Evolutionary conservation across 2,797 vertebrate genomes (phyloP).

Genomic region (Gadopsis marmoratus): DNA sequence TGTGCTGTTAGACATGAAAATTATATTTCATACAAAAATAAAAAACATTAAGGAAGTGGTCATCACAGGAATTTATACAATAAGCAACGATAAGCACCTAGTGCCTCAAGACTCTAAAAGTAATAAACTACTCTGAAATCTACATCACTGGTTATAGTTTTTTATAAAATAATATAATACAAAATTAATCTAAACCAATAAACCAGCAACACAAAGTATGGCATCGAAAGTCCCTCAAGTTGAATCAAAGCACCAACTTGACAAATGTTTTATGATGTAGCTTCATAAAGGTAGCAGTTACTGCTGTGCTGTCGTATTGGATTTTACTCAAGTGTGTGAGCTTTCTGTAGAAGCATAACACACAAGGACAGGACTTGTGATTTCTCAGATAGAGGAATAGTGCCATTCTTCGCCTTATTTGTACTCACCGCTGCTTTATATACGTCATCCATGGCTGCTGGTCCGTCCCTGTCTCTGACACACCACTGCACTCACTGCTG

Average conservation of each 20-base stretch:
- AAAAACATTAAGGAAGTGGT: background rate
- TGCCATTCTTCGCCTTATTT: background rate
- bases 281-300: background rate
- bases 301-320: too few species aligned
- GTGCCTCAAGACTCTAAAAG: too few species aligned
- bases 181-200: background rate
- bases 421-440: constrained; percentile 90
- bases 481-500: constrained; percentile 48
- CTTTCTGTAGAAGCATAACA: background rate
- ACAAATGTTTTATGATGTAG: background rate
- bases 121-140: background rate
- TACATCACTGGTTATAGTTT: background rate
- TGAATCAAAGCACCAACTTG: background rate
- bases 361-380: background rate
- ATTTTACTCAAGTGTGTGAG: too few species aligned
- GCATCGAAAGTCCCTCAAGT: background rate
- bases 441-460: constrained; percentile 88
- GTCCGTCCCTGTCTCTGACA: constrained; percentile 48
- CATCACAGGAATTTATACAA: background rate
- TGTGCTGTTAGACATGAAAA: background rate
- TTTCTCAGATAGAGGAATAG: constrained; percentile 7
- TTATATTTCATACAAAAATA: background rate
- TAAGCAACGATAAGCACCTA: too few species aligned
- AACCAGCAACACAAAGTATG: background rate
- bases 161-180: too few species aligned